Conservation (phyloP, 2,113 vertebrate genomes). For the Varanus salvator region DNA sequence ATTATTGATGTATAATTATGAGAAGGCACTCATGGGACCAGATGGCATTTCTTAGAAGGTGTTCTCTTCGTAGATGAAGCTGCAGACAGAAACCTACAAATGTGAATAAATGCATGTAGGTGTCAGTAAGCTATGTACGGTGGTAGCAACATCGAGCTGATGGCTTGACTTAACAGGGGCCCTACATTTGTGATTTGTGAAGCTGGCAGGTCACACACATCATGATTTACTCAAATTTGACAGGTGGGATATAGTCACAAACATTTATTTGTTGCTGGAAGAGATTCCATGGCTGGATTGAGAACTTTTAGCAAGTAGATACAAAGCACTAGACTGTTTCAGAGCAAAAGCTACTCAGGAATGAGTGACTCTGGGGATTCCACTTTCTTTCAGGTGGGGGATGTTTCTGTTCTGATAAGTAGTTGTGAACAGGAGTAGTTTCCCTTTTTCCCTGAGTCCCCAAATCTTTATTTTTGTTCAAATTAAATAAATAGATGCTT, state of each 20-base stretch:
- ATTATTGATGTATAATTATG: slow-evolving; percentile 55
- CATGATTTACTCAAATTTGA: not conserved
- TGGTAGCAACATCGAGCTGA: not conserved
- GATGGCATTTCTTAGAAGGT: slow-evolving; percentile 54
- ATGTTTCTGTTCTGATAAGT: no score
- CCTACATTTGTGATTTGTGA: not conserved
- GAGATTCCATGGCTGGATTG: not conserved
- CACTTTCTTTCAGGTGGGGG: no score
- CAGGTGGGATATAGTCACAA: not conserved
- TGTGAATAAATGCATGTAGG: slow-evolving; percentile 30
- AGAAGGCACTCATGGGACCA: slow-evolving; percentile 47
- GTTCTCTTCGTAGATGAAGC: slow-evolving; percentile 43
- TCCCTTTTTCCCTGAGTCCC: no score
- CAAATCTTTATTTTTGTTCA: no score
- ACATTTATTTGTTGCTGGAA: not conserved
- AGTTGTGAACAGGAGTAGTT: no score
- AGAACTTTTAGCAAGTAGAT: not conserved
- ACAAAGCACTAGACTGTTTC: not conserved
- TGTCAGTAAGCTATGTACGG: not conserved
- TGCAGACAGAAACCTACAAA: slow-evolving; percentile 45
- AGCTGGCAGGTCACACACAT: not conserved
- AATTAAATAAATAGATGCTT: no score
- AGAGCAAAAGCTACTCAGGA: not conserved
- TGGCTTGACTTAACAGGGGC: not conserved
- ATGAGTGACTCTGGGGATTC: not conserved